Conservation (phyloP, 2,797 vertebrate species). For the Rhinogobio ventralis region DNA sequence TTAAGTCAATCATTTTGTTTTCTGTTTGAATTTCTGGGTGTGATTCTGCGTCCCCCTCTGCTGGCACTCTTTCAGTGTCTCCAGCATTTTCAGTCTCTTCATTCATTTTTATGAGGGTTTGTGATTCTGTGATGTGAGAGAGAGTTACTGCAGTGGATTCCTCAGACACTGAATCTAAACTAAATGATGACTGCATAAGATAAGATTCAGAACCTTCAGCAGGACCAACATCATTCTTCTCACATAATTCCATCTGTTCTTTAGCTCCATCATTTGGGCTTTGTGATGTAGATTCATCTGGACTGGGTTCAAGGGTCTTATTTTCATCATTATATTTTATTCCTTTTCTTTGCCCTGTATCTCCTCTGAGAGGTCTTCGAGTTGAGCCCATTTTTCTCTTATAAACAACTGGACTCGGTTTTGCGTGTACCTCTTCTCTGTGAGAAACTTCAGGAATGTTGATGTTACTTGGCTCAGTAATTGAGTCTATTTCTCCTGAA, state of each 20-base stretch:
- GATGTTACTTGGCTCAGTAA: neutral
- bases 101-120: neutral
- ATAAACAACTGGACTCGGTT: neutral
- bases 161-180: neutral
- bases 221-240: neutral
- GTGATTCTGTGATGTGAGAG: neutral
- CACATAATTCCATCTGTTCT: neutral
- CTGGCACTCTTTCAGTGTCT: no score
- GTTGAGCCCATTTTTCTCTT: constrained; percentile 34
- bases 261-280: neutral
- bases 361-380: neutral
- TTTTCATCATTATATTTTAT: neutral
- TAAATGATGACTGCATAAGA: neutral
- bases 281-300: neutral
- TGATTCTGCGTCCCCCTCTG: no score
- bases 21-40: no score
- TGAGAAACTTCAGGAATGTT: neutral
- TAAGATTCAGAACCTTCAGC: neutral
- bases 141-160: neutral
- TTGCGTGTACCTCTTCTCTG: neutral
- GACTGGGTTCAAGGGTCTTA: neutral
- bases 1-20: no score
- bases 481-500: neutral
- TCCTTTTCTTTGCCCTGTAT: neutral
- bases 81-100: no score